phyloP scores from a whole-genome alignment of 1,140 invertebrate species.

The Nixonia krombeini region DNA sequence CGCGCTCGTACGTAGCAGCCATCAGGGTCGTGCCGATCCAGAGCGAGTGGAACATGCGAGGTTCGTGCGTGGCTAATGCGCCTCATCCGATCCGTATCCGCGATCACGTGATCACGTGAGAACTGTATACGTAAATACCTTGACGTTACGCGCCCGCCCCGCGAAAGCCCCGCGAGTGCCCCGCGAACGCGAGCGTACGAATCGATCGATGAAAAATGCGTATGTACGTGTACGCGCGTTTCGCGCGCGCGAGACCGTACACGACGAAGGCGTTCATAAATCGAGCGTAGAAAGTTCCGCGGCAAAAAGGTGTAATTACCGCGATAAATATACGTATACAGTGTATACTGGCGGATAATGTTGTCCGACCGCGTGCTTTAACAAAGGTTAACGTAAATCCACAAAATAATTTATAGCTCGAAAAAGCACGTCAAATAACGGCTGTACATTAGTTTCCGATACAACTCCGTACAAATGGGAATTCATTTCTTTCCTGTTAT shows the following conservation, averaged over 20 bases:
- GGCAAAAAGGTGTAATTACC: constrained; percentile 21
- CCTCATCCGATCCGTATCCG: constrained; percentile 55
- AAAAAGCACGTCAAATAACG: too few species aligned
- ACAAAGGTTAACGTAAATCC: constrained; percentile 17
- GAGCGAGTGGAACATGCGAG: constrained; percentile 36
- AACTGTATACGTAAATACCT: too few species aligned
- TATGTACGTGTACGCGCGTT: neutral
- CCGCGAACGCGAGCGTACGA: constrained; percentile 1
- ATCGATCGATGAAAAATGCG: neutral
- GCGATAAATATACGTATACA: constrained; percentile 31
- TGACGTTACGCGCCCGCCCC: too few species aligned
- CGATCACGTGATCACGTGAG: constrained; percentile 23
- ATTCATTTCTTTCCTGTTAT: too few species aligned
- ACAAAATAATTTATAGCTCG: too few species aligned
- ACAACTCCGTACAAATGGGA: too few species aligned
- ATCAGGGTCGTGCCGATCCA: constrained; percentile 47
- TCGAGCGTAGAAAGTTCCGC: constrained; percentile 16
- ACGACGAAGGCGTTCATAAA: constrained; percentile 6
- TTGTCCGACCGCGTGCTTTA: constrained; percentile 7
- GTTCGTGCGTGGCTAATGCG: constrained; percentile 60
- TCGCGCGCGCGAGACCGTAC: constrained; percentile 1
- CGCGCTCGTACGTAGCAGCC: constrained; percentile 6
- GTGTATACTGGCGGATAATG: constrained; percentile 15
- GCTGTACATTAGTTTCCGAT: too few species aligned
- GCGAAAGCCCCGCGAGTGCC: neutral